phyloP scores from a whole-genome alignment of 1,140 invertebrate species.

The Drosophila jambulina region DNA sequence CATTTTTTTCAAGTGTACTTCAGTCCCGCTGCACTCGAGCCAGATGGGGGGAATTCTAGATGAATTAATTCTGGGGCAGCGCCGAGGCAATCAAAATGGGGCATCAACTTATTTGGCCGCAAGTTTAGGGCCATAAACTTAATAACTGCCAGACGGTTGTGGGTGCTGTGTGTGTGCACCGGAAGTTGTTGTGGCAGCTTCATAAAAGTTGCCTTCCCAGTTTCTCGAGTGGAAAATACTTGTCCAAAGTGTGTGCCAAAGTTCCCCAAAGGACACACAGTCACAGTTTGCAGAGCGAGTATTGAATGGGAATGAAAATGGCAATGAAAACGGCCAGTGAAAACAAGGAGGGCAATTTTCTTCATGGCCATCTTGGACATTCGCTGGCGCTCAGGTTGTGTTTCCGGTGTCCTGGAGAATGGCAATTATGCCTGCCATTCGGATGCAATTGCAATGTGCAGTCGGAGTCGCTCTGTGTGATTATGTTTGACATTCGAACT shows the following conservation, averaged over 20 bases:
- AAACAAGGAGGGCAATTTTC: constrained; percentile 1
- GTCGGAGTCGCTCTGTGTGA: background rate
- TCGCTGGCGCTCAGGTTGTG: background rate
- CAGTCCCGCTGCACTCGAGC: constrained; percentile 11
- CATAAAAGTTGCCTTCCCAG: constrained; percentile 9
- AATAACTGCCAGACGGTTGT: constrained; percentile 59
- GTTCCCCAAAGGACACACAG: constrained; percentile 18
- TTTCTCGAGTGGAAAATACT: constrained; percentile 14
- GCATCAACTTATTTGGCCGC: constrained; percentile 65
- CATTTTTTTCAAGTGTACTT: background rate
- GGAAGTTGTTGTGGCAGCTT: constrained; percentile 16
- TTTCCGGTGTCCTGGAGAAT: background rate
- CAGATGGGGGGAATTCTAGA: constrained; percentile 22
- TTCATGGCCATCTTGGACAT: constrained; percentile 4
- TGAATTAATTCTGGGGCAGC: constrained; percentile 9
- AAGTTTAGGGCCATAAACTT: constrained; percentile 71
- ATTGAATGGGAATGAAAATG: constrained; percentile 10
- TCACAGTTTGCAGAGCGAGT: background rate
- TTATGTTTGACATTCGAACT: constrained; percentile 6
- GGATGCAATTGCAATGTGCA: background rate
- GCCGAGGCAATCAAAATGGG: constrained; percentile 68
- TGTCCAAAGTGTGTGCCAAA: constrained; percentile 13
- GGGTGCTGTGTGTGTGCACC: background rate
- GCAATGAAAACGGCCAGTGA: background rate
- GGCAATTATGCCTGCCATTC: constrained; percentile 3